Conservation (phyloP, 2,113 vertebrate genomes). For the human (Homo sapiens) region GRCh38 chrX:23331001-23331500, state of each 20-base stretch:
- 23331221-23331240: neutral
- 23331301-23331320: constrained; percentile 26
- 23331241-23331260: neutral
- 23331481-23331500: neutral
- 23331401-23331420: neutral
- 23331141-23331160: neutral
- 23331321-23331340: neutral
- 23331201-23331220: neutral
- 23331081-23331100: neutral
- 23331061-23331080: constrained; percentile 38
- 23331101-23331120: neutral
- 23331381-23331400: constrained; percentile 35
- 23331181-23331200: neutral
- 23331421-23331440: neutral
- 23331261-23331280: constrained; percentile 32
- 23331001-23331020: constrained; percentile 39
- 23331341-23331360: neutral
- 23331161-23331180: neutral
- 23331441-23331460: neutral
- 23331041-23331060: constrained; percentile 15
- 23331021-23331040: neutral
- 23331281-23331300: constrained; percentile 3
- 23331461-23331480: neutral
- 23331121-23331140: neutral
- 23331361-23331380: constrained; percentile 8